phyloP scores from a whole-genome alignment of 2,113 vertebrate species.

The Pao palembangensis region DNA sequence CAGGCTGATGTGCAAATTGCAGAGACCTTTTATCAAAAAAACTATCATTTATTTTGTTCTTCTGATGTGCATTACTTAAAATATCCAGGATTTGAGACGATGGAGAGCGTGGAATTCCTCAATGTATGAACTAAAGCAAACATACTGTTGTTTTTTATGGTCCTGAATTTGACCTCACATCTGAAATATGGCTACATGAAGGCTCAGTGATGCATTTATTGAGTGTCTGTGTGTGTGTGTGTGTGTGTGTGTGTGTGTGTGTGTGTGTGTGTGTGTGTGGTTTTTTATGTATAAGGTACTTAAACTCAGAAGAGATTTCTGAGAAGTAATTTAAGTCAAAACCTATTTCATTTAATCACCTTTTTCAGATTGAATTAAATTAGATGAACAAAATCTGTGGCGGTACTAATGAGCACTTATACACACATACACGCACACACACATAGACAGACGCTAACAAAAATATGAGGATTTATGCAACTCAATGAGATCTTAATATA shows the following conservation, averaged over 20 bases:
- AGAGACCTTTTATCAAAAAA: too few relatives aligned
- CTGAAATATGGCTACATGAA: neutral
- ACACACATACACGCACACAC: neutral
- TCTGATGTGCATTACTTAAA: too few relatives aligned
- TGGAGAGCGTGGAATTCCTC: too few relatives aligned
- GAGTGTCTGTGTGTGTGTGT: neutral
- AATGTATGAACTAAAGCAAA: conserved; percentile 15
- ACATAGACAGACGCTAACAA: neutral
- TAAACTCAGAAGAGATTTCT: neutral
- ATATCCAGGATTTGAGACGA: too few relatives aligned
- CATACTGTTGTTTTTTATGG: neutral
- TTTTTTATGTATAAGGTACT: too few relatives aligned
- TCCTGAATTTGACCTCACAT: neutral
- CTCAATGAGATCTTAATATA: conserved; percentile 50
- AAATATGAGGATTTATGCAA: conserved; percentile 25
- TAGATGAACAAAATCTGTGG: neutral
- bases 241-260: too few relatives aligned
- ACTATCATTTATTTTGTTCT: too few relatives aligned
- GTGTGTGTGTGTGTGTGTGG: too few relatives aligned
- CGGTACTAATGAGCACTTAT: neutral
- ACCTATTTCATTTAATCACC: too few relatives aligned
- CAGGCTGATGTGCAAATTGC: too few relatives aligned
- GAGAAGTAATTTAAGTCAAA: neutral
- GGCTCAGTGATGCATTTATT: neutral
- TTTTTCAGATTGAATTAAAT: too few relatives aligned